Conservation (phyloP, 2,113 vertebrate genomes). For the Sinocyclocheilus maitianheensis region DNA sequence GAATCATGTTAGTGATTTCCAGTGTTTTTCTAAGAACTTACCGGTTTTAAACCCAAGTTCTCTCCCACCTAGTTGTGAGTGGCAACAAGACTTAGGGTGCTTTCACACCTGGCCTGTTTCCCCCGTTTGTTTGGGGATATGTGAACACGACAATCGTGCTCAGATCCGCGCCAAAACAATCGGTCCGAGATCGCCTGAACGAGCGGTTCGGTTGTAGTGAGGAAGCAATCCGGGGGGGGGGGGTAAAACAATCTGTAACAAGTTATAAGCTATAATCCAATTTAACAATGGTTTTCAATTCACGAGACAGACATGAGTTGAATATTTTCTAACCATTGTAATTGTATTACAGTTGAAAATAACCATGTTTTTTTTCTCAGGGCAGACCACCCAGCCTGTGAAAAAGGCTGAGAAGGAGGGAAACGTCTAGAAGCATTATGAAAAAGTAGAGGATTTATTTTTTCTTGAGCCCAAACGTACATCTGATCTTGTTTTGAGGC, state of each 20-base stretch:
- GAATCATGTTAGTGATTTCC: conserved; percentile 18
- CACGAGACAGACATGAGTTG: conserved; percentile 64
- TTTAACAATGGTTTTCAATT: conserved; percentile 67
- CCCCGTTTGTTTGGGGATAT: no score
- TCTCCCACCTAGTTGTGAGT: background rate
- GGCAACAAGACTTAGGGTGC: background rate
- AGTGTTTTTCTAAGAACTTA: background rate
- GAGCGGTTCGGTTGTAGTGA: no score
- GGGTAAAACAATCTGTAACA: conserved; percentile 69
- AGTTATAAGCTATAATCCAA: conserved; percentile 73
- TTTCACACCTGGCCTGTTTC: no score
- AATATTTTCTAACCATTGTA: conserved; percentile 70
- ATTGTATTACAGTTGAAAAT: conserved; percentile 76
- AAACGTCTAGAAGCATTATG: conserved; percentile 74
- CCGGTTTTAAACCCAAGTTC: background rate
- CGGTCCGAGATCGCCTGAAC: no score
- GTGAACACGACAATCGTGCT: no score
- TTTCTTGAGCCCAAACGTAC: conserved; percentile 72
- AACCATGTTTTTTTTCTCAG: conserved; percentile 69
- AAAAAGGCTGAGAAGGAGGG: conserved; percentile 61
- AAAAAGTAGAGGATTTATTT: conserved; percentile 76
- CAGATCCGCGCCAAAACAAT: no score
- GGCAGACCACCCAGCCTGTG: conserved; percentile 76
- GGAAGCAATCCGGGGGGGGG: background rate
- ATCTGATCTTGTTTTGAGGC: conserved; percentile 76